Percentiles rank a stretch among this genome's conserved stretches.
These are phyloP conservation scores for Smutsia gigantea DNA, from an alignment of 2,797 vertebrate species.

Conservation along the genomic window DNA sequence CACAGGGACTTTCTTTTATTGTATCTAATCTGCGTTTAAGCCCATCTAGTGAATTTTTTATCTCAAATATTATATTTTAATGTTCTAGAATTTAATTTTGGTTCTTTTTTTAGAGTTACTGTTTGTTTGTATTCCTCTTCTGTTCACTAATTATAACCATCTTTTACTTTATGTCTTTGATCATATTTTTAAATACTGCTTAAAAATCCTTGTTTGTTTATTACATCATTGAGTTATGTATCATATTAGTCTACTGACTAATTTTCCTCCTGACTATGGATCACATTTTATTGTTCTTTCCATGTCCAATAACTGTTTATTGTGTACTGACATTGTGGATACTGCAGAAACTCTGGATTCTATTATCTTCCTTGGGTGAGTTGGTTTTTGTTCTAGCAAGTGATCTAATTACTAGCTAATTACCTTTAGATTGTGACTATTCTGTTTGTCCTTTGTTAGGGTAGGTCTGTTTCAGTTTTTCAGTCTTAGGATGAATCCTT, in stretches of 20 bases:
- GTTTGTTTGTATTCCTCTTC: neutral
- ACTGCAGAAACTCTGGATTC: neutral
- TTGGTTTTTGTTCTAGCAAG: neutral
- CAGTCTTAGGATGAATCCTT: neutral
- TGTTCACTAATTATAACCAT: neutral
- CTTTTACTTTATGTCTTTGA: neutral
- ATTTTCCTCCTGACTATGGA: slow-evolving; percentile 3
- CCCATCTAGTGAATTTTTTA: neutral
- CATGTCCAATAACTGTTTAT: neutral
- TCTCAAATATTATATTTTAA: slow-evolving; percentile 4
- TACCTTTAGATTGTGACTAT: neutral
- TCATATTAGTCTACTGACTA: neutral
- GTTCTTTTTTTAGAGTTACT: neutral
- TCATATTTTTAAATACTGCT: neutral
- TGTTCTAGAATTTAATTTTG: neutral
- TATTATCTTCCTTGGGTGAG: neutral
- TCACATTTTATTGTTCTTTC: neutral
- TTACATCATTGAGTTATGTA: neutral
- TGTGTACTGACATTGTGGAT: neutral
- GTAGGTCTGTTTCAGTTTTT: neutral
- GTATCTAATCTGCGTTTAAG: neutral
- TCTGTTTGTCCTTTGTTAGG: neutral
- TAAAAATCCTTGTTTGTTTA: neutral
- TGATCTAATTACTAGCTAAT: neutral
- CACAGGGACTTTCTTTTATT: neutral